These are phyloP conservation scores for Physocephala rufipes DNA, from an alignment of 2,888 invertebrate genomes.

Conservation along the genomic window DNA sequence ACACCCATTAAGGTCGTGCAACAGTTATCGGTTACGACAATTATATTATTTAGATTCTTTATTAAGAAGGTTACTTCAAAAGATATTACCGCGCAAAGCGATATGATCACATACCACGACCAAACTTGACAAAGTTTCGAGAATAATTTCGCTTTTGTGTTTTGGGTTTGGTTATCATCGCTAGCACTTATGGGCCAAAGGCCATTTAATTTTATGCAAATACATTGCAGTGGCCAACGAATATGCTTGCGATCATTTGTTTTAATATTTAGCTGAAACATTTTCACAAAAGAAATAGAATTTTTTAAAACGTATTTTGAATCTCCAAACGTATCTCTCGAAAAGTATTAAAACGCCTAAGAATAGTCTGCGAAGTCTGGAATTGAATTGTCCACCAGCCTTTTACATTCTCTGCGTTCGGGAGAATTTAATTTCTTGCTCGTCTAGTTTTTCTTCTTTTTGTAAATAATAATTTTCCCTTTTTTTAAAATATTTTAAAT, in stretches of 20 bases:
- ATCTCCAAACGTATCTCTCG: too few relatives aligned
- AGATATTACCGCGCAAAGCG: slow-evolving; percentile 59
- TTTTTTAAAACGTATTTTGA: too few relatives aligned
- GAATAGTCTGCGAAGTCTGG: slow-evolving; percentile 4
- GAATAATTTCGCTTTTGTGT: background rate
- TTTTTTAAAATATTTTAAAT: too few relatives aligned
- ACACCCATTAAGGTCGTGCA: slow-evolving; percentile 65
- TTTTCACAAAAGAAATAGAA: slow-evolving; percentile 30
- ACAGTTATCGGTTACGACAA: slow-evolving; percentile 63
- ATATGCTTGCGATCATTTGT: slow-evolving; percentile 49
- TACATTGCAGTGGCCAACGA: slow-evolving; percentile 61
- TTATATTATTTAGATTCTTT: slow-evolving; percentile 58
- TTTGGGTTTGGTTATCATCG: background rate
- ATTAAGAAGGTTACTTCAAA: slow-evolving; percentile 60
- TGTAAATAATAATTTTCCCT: slow-evolving; percentile 14
- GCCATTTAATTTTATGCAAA: slow-evolving; percentile 62
- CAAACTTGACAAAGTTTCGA: slow-evolving; percentile 52
- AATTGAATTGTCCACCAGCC: too few relatives aligned
- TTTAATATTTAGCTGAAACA: slow-evolving; percentile 53
- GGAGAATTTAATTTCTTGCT: background rate
- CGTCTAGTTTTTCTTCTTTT: slow-evolving; percentile 4
- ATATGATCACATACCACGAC: slow-evolving; percentile 60
- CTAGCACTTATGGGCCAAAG: slow-evolving; percentile 58
- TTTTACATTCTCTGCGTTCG: slow-evolving; percentile 36
- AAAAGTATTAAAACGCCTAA: background rate